Conservation (phyloP, 2,797 vertebrate genomes). For the Paratrypauchen microcephalus region DNA sequence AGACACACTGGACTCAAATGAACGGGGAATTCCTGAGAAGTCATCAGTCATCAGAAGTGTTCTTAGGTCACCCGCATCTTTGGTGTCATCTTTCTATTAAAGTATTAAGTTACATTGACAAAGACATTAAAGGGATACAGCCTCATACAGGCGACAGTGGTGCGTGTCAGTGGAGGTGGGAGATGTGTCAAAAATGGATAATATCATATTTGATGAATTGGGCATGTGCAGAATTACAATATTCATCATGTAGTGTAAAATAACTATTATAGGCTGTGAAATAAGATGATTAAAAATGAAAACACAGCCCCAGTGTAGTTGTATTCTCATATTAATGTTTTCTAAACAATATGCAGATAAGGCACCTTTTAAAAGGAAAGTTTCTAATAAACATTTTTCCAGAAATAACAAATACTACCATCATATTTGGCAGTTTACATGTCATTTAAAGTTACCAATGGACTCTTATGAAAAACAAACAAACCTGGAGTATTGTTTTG, state of each 20-base stretch:
- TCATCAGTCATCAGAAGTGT: conserved; percentile 12
- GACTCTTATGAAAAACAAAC: too few species aligned
- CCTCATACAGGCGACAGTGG: not conserved
- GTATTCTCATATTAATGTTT: conserved; percentile 68
- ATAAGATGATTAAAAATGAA: too few species aligned
- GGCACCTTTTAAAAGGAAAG: conserved; percentile 65
- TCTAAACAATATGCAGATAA: conserved; percentile 73
- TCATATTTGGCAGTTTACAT: too few species aligned
- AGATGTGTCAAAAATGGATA: not conserved
- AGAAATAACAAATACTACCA: conserved; percentile 60
- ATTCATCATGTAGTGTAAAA: too few species aligned
- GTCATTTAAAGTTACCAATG: too few species aligned
- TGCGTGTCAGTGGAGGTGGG: not conserved
- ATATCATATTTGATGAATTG: too few species aligned
- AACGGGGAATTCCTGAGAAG: conserved; percentile 48
- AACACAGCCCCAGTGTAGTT: conserved; percentile 38
- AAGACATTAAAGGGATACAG: not conserved
- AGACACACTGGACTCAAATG: conserved; percentile 38
- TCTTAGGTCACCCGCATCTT: conserved; percentile 7
- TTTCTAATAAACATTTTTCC: conserved; percentile 57
- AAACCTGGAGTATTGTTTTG: too few species aligned
- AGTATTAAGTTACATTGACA: not conserved
- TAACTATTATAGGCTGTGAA: too few species aligned
- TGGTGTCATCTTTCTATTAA: not conserved
- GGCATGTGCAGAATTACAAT: too few species aligned